phyloP scores from a whole-genome alignment of 2,888 invertebrate species.

The Steinernema hermaphroditum region DNA sequence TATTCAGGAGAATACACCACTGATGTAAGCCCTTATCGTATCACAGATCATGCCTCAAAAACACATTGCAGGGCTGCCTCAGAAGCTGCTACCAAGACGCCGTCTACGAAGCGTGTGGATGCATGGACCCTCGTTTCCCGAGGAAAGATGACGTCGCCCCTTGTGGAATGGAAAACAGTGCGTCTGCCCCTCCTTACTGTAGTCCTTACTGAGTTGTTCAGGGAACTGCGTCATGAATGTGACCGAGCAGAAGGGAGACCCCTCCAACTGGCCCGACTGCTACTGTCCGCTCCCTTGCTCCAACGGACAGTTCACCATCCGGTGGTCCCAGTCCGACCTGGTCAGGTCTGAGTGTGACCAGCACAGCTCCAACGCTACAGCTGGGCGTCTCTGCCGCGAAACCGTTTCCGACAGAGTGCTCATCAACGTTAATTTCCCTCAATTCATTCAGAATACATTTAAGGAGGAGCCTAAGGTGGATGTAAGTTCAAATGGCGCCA shows the following conservation, averaged over 20 bases:
- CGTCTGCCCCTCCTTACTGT: too few relatives aligned
- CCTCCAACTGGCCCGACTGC: slow-evolving; percentile 39
- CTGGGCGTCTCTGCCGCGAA: neutral
- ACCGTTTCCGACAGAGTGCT: slow-evolving; percentile 13
- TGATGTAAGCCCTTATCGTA: slow-evolving; percentile 33
- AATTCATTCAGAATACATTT: slow-evolving; percentile 13
- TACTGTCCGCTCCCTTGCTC: slow-evolving; percentile 40
- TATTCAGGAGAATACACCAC: slow-evolving; percentile 42
- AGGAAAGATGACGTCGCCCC: slow-evolving; percentile 30
- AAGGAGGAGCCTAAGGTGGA: slow-evolving; percentile 24
- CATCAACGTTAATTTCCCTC: slow-evolving; percentile 24
- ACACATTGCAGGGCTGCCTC: slow-evolving; percentile 37
- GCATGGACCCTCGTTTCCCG: slow-evolving; percentile 43
- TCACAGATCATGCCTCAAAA: neutral
- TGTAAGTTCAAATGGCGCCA: neutral
- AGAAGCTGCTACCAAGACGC: slow-evolving; percentile 43
- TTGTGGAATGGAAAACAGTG: slow-evolving; percentile 38
- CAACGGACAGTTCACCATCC: slow-evolving; percentile 32
- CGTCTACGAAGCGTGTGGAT: slow-evolving; percentile 36
- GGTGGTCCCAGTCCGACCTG: neutral
- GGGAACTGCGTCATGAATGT: slow-evolving; percentile 38
- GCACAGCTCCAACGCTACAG: neutral
- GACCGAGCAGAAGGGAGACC: slow-evolving; percentile 35
- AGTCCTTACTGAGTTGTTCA: neutral
- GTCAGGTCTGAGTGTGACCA: slow-evolving; percentile 10